Evolutionary conservation across 2,113 vertebrate species (phyloP), one percentile per base, ranked within the genome.

Genomic region (Spea bombifrons): DNA sequence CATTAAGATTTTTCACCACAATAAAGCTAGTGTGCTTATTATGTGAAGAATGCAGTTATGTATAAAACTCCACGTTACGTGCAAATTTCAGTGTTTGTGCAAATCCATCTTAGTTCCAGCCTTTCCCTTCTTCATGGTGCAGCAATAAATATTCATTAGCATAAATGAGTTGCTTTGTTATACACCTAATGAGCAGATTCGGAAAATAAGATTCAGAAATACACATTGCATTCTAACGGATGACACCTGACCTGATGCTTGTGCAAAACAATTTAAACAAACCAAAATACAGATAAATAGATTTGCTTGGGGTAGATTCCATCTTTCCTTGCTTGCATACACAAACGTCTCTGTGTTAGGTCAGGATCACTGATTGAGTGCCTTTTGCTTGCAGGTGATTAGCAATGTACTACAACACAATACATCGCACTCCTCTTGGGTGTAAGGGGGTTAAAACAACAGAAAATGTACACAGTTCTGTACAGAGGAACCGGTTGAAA

Each of bases 391-490:
- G 10, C 6, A 66, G 49, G 64, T 30, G 44, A 63, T 30, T 2
- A 50, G 47, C 7, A 70, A 46, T 70, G 48, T 7, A 30, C 30
- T 7, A 30, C 61, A 50, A 17, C 10, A 5, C 67, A 70, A 50
- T 70, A 17, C 67, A 17, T 7, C 16, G 67, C 48, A 3, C 15
- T 3, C 8, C 48, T n/a, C 15, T 50, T 13, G 12, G 48, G 48
- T 13, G 8, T 15, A 47, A 48, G 17, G 67, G 48, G 48, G 47
- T 17, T 70, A 70, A 70, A 70, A 9, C 15, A 13, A 70, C 3
- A 50, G 47, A 75, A 66, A 47, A 64, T 57, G 47, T 65, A 66
- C 69, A 73, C 46, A 68, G 77, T 80, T 79, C 76, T 65, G 61
- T 49, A 46, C 15, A 78, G 69, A 43, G 15, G 16, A 52, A 44